A percentile compares a stretch with the other conserved stretches of the same genome.
These are phyloP conservation scores for Drosophila putrida DNA, from an alignment of 2,888 invertebrate species.

Conservation along the genomic window DNA sequence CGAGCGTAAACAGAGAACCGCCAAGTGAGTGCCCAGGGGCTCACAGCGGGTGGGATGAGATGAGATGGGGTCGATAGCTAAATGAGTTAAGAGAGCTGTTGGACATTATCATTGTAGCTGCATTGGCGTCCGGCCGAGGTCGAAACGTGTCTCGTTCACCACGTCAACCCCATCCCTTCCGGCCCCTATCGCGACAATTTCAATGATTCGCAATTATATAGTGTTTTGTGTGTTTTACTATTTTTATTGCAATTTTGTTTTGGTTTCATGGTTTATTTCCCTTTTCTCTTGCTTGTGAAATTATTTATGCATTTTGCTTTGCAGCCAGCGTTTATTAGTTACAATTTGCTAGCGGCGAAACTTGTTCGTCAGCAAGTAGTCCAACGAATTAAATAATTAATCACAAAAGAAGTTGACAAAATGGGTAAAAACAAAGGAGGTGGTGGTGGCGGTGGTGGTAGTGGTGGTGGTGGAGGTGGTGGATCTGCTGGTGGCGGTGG, in stretches of 20 bases:
- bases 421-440: constrained; percentile 84
- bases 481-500: constrained; percentile 71
- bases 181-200: neutral
- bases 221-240: constrained; percentile 28
- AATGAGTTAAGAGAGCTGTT: constrained; percentile 67
- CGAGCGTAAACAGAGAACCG: constrained; percentile 34
- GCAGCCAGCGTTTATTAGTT: constrained; percentile 68
- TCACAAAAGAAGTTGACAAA: constrained; percentile 47
- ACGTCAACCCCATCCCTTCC: too few relatives aligned
- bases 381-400: constrained; percentile 55
- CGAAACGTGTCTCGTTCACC: constrained; percentile 20
- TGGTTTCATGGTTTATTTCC: constrained; percentile 62
- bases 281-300: constrained; percentile 38
- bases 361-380: constrained; percentile 55
- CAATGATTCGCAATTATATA: constrained; percentile 37
- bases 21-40: constrained; percentile 8
- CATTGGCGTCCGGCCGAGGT: constrained; percentile 46
- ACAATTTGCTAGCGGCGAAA: constrained; percentile 65
- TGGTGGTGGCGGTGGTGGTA: constrained; percentile 69
- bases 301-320: constrained; percentile 70
- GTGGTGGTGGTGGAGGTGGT: constrained; percentile 60
- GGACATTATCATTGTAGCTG: constrained; percentile 35
- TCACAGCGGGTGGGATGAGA: constrained; percentile 6
- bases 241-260: constrained; percentile 55
- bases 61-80: constrained; percentile 49